A percentile compares a stretch with the other conserved stretches of the same genome.
Conservation (phyloP, 2,113 vertebrate species). For the Tonatia bakeri region DNA sequence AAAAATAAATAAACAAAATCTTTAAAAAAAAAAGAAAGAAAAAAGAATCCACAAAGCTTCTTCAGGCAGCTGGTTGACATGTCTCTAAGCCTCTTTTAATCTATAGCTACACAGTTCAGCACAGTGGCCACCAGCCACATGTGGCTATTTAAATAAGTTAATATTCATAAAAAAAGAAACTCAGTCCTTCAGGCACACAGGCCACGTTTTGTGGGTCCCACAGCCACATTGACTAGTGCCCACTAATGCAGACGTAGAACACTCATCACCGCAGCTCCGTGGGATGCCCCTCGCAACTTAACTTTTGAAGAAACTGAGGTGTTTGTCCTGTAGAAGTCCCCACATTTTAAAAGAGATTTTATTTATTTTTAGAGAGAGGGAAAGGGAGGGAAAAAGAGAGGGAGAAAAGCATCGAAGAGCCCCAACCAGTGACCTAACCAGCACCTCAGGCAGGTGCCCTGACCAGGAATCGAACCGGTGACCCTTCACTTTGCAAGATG, state of each 20-base stretch:
- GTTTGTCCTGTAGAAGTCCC: not conserved
- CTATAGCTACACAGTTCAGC: not conserved
- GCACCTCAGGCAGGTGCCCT: too few species aligned
- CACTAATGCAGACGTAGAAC: fast-evolving
- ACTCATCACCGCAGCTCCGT: not conserved
- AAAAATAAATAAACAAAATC: too few species aligned
- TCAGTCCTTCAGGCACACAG: not conserved
- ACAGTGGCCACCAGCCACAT: not conserved
- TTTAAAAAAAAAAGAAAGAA: too few species aligned
- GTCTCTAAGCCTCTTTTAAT: not conserved
- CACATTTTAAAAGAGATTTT: too few species aligned
- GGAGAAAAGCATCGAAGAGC: too few species aligned
- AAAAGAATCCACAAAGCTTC: not conserved
- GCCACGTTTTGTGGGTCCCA: not conserved
- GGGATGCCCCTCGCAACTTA: too few species aligned
- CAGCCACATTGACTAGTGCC: not conserved
- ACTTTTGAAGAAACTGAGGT: not conserved
- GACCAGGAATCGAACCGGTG: too few species aligned
- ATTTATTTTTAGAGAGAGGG: too few species aligned
- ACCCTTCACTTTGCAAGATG: too few species aligned
- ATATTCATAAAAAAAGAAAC: not conserved
- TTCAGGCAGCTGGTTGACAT: not conserved
- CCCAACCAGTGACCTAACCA: too few species aligned
- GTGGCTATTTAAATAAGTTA: not conserved
- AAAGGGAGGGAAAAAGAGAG: too few species aligned